Base-by-base conservation (phyloP, 2,797 vertebrate species). In the Melanotaenia maccullochi region DNA sequence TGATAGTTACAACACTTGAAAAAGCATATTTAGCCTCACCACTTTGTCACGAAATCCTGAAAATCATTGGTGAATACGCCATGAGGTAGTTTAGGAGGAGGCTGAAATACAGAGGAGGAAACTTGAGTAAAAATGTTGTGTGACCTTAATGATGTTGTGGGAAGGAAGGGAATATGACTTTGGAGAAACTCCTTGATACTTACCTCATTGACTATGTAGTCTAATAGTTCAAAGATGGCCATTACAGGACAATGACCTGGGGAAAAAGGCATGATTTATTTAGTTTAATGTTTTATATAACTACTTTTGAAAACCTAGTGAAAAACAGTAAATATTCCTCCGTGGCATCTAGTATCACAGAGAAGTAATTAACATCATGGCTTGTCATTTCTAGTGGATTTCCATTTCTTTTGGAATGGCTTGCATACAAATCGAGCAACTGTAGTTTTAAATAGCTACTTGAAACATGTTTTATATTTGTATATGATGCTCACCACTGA, bases 121-220 rank as follows among this genome's bases (percentile, higher is more conserved):
- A 1, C 6, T 49, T 9, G 16, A 47, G 18, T n/a, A 22, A 49
- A 22, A n/a, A n/a, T n/a, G 20, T 22, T 9, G 6, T n/a, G 20
- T 22, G 2, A 49, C 44, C n/a, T 49, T 49, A 1, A 49, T 9
- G 0, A n/a, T 49, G 7, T 14, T 49, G 35, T 18, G 16, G 30
- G n/a, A 58, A 0, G 1, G 3, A 0, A 1, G 32, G 28, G 9
- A 49, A 49, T n/a, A n/a, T 47, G 20, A 42, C 40, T 42, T 42
- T 18, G 40, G 40, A 42, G 16, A 16, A 18, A 2, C 8, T 49
- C 20, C 3, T 22, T n/a, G 44, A 49, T n/a, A n/a, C 82, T 80
- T 30, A 98, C 97, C 96, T 99, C 97, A 36, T 99, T 99, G 70
- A 99, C 97, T 0, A 99, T 99, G 90, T 99, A 99, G 93, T 99